phyloP scores from a whole-genome alignment of 2,113 vertebrate species.

The Hepsetus odoe region DNA sequence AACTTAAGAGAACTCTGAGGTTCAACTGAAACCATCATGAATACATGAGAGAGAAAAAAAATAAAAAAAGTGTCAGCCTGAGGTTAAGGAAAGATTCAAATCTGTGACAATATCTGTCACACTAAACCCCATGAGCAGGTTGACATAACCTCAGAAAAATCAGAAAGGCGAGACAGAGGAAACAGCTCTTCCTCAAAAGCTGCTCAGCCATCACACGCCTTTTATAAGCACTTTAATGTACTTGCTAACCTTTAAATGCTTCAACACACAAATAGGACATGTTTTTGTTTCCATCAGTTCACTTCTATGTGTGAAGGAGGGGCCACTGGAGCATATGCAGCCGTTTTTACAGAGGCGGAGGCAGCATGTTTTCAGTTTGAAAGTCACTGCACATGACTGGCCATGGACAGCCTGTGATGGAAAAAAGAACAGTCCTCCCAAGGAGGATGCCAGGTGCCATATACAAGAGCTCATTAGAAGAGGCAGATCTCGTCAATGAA shows the following conservation, averaged over 20 bases:
- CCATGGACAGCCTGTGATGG: constrained; percentile 72
- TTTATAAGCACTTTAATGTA: constrained; percentile 44
- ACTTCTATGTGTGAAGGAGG: constrained; percentile 35
- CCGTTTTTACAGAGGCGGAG: constrained; percentile 43
- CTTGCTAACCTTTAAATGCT: constrained; percentile 50
- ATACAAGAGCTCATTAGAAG: constrained; percentile 58
- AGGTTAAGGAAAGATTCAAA: constrained; percentile 38
- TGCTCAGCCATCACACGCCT: constrained; percentile 47
- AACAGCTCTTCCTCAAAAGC: constrained; percentile 74
- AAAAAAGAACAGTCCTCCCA: constrained; percentile 61
- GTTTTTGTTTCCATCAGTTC: constrained; percentile 57
- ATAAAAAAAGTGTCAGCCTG: not conserved
- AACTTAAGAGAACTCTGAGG: not conserved
- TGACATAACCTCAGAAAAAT: constrained; percentile 56
- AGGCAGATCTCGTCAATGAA: constrained; percentile 21
- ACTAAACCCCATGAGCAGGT: constrained; percentile 26
- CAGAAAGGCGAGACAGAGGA: constrained; percentile 72
- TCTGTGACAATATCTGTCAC: constrained; percentile 30
- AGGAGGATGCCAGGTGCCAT: constrained; percentile 61
- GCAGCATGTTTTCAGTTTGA: constrained; percentile 56
- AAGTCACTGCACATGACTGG: constrained; percentile 72
- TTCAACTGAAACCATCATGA: not conserved
- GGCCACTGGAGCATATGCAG: constrained; percentile 13
- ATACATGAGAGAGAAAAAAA: no score
- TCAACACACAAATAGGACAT: constrained; percentile 55